Evolutionary conservation across 2,113 vertebrate genomes (phyloP), one percentile per base, ranked within the genome.

Genomic region (Ivindomyrus marchei): DNA sequence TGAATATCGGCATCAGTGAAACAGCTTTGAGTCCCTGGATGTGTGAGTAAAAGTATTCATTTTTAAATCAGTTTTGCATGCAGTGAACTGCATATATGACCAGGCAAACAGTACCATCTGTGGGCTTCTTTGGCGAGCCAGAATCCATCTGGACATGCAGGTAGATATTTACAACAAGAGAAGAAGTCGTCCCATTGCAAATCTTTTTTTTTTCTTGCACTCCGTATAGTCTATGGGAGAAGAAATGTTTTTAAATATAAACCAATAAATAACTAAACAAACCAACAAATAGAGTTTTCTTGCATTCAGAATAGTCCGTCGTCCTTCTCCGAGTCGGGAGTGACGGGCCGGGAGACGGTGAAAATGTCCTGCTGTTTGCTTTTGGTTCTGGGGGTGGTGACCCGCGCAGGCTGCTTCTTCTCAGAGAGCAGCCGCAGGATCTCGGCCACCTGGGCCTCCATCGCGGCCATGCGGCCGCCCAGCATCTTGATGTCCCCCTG

Each of bases 61-160:
- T 87, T 87, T 42, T 21, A 87, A 80, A 58, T 94, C 95, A 94
- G 93, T 87, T 92, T 88, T 92, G 96, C 98, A 98, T 98, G 98
- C 97, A 98, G 97, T 97, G 96, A 97, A 97, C 97, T 99, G 97
- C 97, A 98, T 97, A 96, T 95, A 97, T 96, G 95, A 98, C 97
- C 97, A 98, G 97, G 98, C 97, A 96, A 95, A 95, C 95, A 95
- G 95, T 97, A 97, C 88, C 91, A 93, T 95, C 94, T 95, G 92
- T 95, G 94, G 94, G 94, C 95, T 96, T 97, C 97, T 97, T 98
- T 97, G 97, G 97, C 98, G 98, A 97, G 96, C 97, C 98, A 99
- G 98, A 98, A 98, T 97, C 98, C 98, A 98, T 98, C 98, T 98
- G 98, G 97, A 98, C 98, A 98, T 99, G 98, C 98, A 98, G 93